Evolutionary conservation across 2,113 vertebrate genomes (phyloP).

Genomic region (Notarius quadriscutis): DNA sequence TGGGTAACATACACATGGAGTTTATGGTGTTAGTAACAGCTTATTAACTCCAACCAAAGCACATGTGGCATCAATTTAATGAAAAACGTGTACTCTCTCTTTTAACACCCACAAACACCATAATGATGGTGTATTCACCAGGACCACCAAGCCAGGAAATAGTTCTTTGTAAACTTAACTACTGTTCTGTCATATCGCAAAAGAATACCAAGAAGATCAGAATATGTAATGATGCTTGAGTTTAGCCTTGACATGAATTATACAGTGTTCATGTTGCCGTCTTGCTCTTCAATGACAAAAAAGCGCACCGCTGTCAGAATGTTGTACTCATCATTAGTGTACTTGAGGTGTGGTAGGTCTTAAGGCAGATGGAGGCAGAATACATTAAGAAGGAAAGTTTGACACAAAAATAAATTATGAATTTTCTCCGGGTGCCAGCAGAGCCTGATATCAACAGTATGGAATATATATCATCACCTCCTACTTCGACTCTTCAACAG

Average conservation of each 20-base stretch:
- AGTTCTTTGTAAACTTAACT: neutral
- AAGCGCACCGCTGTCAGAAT: constrained; percentile 13
- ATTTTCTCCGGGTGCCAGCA: constrained; percentile 3
- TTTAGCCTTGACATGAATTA: constrained; percentile 27
- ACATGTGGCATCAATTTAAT: neutral
- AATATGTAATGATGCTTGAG: constrained; percentile 2
- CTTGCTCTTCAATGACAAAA: constrained; percentile 15
- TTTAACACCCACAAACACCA: neutral
- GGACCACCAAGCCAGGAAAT: neutral
- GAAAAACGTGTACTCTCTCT: neutral
- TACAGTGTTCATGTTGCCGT: constrained; percentile 11
- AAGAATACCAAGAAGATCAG: constrained; percentile 5
- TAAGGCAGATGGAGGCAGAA: constrained; percentile 14
- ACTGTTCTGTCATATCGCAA: neutral
- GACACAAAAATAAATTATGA: constrained; percentile 43
- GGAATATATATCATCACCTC: constrained; percentile 23
- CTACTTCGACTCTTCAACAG: neutral
- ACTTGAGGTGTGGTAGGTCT: neutral
- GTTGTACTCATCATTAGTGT: constrained; percentile 7
- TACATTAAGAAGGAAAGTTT: constrained; percentile 26
- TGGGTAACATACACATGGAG: neutral
- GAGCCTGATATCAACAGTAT: neutral
- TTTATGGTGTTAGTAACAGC: neutral
- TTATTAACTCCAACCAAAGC: neutral
- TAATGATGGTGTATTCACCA: neutral